Percentiles rank a stretch among this genome's conserved stretches.
Evolutionary conservation across 2,888 invertebrate genomes (phyloP).

Genomic region (Lasioglossum zephyrum): DNA sequence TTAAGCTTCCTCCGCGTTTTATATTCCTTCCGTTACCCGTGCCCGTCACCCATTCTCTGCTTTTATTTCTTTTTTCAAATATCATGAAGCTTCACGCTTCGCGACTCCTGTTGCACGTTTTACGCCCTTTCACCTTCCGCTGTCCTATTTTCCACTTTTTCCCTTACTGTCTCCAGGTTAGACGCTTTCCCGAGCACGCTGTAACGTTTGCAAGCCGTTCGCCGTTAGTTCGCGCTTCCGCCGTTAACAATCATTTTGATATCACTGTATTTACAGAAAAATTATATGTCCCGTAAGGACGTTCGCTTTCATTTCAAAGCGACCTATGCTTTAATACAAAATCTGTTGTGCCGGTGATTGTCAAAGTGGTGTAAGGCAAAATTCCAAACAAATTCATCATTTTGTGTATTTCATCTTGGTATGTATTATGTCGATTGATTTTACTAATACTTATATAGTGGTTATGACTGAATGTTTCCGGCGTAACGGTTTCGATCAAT

Average conservation of each 20-base stretch:
- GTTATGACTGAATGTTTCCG: too few species aligned
- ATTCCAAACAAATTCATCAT: too few species aligned
- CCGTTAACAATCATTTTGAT: conserved; percentile 7
- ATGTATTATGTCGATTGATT: too few species aligned
- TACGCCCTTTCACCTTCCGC: conserved; percentile 34
- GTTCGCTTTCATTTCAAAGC: neutral
- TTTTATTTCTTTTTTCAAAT: conserved; percentile 71
- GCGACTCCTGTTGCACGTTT: conserved; percentile 33
- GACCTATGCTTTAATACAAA: neutral
- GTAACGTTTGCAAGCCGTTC: conserved; percentile 12
- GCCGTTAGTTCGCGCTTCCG: neutral
- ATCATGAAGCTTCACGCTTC: conserved; percentile 73
- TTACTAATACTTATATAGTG: too few species aligned
- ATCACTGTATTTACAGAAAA: neutral
- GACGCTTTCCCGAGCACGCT: conserved; percentile 16
- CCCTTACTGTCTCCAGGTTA: conserved; percentile 22
- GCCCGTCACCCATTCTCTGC: conserved; percentile 53
- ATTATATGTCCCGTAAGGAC: neutral
- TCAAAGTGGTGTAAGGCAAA: too few species aligned
- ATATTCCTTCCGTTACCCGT: conserved; percentile 32
- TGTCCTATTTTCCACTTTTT: conserved; percentile 17
- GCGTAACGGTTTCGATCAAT: too few species aligned
- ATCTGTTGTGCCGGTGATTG: too few species aligned
- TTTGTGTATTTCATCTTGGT: too few species aligned
- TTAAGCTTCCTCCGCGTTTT: conserved; percentile 38